Conservation (phyloP, 1,140 invertebrate species). For the Berghia stephanieae region DNA sequence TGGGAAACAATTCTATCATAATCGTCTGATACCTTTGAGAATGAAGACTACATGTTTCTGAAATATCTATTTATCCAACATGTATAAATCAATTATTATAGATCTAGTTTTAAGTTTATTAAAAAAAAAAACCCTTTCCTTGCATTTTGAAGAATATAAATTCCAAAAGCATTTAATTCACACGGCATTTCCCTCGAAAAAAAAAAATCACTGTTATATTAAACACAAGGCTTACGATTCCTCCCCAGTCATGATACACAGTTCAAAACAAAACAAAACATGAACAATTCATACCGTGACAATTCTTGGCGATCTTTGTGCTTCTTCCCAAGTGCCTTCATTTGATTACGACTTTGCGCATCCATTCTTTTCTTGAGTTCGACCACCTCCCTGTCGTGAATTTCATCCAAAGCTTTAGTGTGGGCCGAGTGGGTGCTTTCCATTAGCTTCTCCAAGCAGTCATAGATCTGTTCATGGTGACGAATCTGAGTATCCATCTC, state of each 20-base stretch:
- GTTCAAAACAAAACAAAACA: constrained; percentile 1
- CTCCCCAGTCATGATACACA: constrained; percentile 14
- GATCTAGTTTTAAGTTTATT: background rate
- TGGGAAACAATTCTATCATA: background rate
- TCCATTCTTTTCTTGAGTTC: constrained; percentile 87
- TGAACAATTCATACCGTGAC: constrained; percentile 68
- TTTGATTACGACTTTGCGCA: constrained; percentile 83
- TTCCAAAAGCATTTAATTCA: background rate
- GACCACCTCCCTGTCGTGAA: constrained; percentile 69
- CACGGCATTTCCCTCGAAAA: background rate
- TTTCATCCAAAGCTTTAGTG: constrained; percentile 72
- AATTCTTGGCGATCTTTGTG: constrained; percentile 91
- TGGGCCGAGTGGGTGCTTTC: constrained; percentile 81
- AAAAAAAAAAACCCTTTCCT: background rate
- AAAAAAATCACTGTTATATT: background rate
- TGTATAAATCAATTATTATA: background rate
- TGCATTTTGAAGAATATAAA: background rate
- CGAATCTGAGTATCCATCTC: constrained; percentile 85
- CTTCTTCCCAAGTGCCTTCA: constrained; percentile 81
- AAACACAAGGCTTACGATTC: too few relatives aligned
- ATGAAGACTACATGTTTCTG: background rate
- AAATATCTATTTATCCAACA: background rate
- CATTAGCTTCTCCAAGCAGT: constrained; percentile 81
- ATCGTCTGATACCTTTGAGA: background rate
- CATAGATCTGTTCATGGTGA: constrained; percentile 79